Conservation (phyloP, 64 coral and sea anemone genomes). For the Trachythela sp. region DNA sequence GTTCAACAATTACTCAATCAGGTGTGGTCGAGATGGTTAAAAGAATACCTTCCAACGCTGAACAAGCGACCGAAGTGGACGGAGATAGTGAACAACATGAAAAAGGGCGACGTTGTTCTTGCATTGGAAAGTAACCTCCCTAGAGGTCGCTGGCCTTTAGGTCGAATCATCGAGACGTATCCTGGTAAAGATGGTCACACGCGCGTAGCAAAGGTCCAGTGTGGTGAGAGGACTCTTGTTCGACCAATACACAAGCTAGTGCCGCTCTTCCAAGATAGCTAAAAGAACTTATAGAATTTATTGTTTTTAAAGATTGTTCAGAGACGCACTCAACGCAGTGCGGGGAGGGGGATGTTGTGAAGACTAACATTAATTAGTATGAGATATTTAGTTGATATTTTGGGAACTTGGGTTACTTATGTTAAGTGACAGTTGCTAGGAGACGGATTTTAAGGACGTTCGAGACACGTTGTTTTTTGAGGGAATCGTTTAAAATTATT, state of each 20-base stretch:
- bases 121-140: not conserved
- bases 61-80: not conserved
- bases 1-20: slow-evolving; percentile 36
- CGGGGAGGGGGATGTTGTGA: too few species aligned
- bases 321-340: too few species aligned
- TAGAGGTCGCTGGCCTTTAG: slow-evolving; percentile 12
- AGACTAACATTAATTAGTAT: too few species aligned
- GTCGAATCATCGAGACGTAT: not conserved
- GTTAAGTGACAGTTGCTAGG: too few species aligned
- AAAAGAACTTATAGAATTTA: too few species aligned
- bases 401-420: too few species aligned
- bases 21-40: slow-evolving; percentile 38
- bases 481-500: too few species aligned
- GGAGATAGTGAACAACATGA: not conserved
- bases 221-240: not conserved
- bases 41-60: not conserved
- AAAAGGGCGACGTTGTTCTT: not conserved
- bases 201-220: not conserved
- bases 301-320: too few species aligned
- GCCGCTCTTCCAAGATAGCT: too few species aligned
- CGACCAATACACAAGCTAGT: not conserved
- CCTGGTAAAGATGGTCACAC: slow-evolving; percentile 15
- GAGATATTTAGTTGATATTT: too few species aligned
- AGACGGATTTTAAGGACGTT: too few species aligned
- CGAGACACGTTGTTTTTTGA: too few species aligned